Base-by-base conservation (phyloP, 2,113 vertebrate genomes). In the Erpornis zantholeuca region DNA sequence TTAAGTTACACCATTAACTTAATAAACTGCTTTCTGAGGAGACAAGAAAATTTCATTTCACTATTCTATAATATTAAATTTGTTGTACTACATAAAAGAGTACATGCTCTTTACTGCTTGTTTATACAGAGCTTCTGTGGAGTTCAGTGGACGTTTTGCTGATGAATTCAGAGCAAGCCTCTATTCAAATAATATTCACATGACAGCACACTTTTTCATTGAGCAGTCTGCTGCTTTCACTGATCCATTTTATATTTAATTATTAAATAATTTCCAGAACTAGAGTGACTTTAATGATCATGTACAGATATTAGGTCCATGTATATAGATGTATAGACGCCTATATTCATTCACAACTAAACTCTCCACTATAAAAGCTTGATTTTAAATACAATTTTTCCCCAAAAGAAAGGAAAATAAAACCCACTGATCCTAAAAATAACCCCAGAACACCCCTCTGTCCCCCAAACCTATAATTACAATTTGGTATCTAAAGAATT, bases 361-460 rank as follows among this genome's bases (percentile, higher is more conserved):
- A 59, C 15, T 45, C 35, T 81, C 11, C 21, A 50, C 35, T 13
- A 45, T 36, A 73, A 54, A 57, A 78, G 38, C 59, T 92, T 92
- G 14, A 27, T 91, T 88, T 76, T 88, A 86, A 79, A 60, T 59
- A 53, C 59, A 44, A 83, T 40, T 86, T 82, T 6, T 45, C 65
- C 77, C 25, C 12, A 61, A 59, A 56, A 21, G 65, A 82, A 94
- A 59, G 7, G 9, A 61, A 79, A 86, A 94, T 54, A 85, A 88
- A 79, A 3, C 5, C 1, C 25, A 90, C 35, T 78, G 16, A 70
- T 40, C 65, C 63, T 65, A 80, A 90, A 73, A 28, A 54, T 3
- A 0, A 6, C 10, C 21, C 12, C 54, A 31, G 59, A 68, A 81
- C 0, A 1, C 1, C 9, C 2, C 10, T 84, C 27, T 82, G 16